Base-by-base conservation (phyloP, 2,797 vertebrate species). In the Odontamblyopus lacepedii region DNA sequence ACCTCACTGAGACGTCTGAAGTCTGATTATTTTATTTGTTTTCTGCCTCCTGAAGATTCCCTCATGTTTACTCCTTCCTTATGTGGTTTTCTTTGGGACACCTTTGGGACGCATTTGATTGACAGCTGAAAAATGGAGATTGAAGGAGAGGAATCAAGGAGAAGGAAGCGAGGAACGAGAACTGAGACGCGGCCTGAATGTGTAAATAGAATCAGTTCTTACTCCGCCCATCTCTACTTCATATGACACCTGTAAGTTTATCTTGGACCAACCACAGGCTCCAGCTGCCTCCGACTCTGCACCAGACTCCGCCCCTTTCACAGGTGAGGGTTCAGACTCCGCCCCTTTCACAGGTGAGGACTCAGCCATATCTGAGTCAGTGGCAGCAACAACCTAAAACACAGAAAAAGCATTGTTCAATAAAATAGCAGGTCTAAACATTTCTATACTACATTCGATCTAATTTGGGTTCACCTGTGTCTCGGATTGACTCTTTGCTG, bases 261-360 rank as follows among this genome's bases (percentile, higher is more conserved):
- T 72, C 73, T 89, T 88, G 0, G 88, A 88, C 86, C 88, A 90
- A 77, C 92, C 93, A 72, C 88, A 89, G 0, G 92, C 92, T 72
- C 90, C 93, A 51, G 86, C 87, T 1, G 72, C 16, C 30, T 76
- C 81, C 44, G 67, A 72, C 75, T 48, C 83, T 6, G 3, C 69
- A 69, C 5, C 32, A 65, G 63, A n/a, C 41, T 48, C 41, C 41
- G 6, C 16, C 29, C 7, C 61, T 63, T 63, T 38, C 5, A 63
- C 32, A 35, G 63, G 6, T 48, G 63, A 44, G n/a, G 2, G 2
- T 44, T 13, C 23, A 7, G 63, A 48, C 2, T 27, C 38, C 2
- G 23, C 23, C 63, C 23, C 63, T 48, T 64, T 48, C 8, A 44
- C 12, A 38, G 63, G 38, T 65, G 63, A 50, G 4, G 38, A 5